Conservation (phyloP, 2,888 invertebrate genomes). For the Philhelius pedissequus region DNA sequence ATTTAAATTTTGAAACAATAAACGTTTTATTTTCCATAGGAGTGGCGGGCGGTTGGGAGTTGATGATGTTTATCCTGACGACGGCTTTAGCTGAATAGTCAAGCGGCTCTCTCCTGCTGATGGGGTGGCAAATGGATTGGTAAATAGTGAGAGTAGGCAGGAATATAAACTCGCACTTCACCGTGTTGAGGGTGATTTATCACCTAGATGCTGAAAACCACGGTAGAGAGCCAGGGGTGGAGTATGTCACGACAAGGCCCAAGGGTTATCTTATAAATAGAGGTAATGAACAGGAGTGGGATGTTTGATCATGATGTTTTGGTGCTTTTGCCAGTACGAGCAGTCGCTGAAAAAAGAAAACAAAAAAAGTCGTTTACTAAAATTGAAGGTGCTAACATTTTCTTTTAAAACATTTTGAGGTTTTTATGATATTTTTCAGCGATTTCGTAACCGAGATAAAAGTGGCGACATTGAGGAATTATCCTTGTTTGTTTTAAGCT, state of each 20-base stretch:
- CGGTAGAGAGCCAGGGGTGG: background rate
- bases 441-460: no score
- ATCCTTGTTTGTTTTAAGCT: no score
- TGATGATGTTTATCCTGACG: constrained; percentile 1
- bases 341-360: no score
- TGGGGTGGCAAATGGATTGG: background rate
- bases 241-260: background rate
- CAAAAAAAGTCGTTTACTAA: no score
- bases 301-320: no score
- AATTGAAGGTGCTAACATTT: no score
- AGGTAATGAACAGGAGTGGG: no score
- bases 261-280: background rate
- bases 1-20: constrained; percentile 66
- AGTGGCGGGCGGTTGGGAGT: background rate
- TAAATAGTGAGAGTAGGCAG: background rate
- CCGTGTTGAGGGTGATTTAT: constrained; percentile 43
- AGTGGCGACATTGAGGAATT: no score
- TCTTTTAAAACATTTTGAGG: no score
- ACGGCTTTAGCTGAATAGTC: background rate
- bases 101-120: background rate
- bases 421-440: no score
- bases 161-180: background rate
- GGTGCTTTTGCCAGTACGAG: no score
- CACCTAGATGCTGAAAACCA: constrained; percentile 19
- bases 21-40: constrained; percentile 21